Evolutionary conservation across 2,797 vertebrate genomes (phyloP).

Genomic region (Chelmon rostratus): DNA sequence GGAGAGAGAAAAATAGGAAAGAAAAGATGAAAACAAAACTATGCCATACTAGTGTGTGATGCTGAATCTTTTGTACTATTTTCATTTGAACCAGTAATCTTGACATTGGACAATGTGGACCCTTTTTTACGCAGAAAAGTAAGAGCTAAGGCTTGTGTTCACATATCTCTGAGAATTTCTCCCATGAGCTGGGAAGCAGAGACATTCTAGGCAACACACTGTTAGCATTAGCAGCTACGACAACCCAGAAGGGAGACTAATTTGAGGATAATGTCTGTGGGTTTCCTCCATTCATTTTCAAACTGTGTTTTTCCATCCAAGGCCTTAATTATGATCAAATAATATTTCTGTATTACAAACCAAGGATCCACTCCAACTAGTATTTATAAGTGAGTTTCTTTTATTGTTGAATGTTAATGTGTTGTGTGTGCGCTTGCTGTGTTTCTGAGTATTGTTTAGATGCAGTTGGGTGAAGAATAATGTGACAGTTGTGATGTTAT

Average conservation of each 20-base stretch:
- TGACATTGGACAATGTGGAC: background rate
- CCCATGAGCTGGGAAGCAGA: background rate
- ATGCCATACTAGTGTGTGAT: background rate
- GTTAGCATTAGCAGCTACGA: background rate
- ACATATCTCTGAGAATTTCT: background rate
- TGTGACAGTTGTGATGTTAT: background rate
- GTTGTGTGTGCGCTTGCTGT: background rate
- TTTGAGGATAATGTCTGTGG: background rate
- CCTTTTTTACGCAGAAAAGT: background rate
- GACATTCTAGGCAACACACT: background rate
- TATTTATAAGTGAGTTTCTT: background rate
- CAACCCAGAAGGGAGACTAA: background rate
- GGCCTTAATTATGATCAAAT: background rate
- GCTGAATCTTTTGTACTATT: background rate
- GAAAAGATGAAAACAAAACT: background rate
- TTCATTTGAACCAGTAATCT: background rate
- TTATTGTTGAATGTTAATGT: slow-evolving; percentile 1
- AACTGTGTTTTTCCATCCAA: slow-evolving; percentile 1
- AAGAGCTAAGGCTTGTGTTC: background rate
- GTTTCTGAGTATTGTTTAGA: slow-evolving; percentile 1
- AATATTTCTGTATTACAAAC: background rate
- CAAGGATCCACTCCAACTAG: background rate
- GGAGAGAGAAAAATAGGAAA: no score
- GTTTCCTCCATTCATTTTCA: background rate
- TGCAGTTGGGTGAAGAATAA: slow-evolving; percentile 6